A percentile compares a stretch with the other conserved stretches of the same genome.
phyloP scores from a whole-genome alignment of 2,888 invertebrate genomes.

The Scrobipalpa costella region DNA sequence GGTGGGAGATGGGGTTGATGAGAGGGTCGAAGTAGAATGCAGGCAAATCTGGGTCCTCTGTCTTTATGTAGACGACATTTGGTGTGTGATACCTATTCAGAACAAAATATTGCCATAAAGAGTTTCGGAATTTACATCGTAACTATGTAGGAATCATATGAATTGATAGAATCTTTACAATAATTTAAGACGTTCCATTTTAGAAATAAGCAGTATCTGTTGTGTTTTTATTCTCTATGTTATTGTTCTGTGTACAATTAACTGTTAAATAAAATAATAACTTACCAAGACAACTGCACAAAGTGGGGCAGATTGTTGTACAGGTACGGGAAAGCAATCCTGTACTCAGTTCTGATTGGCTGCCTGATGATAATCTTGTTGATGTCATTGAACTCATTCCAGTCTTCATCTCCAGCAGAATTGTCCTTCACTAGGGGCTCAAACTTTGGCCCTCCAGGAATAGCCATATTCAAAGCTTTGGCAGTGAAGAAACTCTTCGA shows the following conservation, averaged over 20 bases:
- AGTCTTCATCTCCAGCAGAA: constrained; percentile 99
- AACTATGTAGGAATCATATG: no score
- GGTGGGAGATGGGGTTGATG: constrained; percentile 99
- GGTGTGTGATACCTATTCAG: constrained; percentile 96
- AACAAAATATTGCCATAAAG: not conserved
- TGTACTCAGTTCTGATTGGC: constrained; percentile 98
- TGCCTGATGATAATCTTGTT: constrained; percentile 99
- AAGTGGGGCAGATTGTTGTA: constrained; percentile 99
- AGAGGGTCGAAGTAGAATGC: constrained; percentile 99
- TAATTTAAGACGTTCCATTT: no score
- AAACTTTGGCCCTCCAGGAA: constrained; percentile 99
- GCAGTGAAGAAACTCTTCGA: constrained; percentile 99
- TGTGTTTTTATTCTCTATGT: no score
- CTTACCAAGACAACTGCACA: constrained; percentile 98
- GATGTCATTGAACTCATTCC: constrained; percentile 99
- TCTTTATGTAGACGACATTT: constrained; percentile 99
- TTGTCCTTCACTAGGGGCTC: constrained; percentile 99
- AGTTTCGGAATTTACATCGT: no score
- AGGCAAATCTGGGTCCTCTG: constrained; percentile 99
- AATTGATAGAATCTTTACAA: no score
- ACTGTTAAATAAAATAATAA: no score
- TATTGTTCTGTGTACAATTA: no score
- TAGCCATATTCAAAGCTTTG: constrained; percentile 99
- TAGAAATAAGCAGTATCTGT: no score
- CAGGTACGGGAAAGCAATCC: constrained; percentile 99